Evolutionary conservation across 2,113 vertebrate genomes (phyloP).

Genomic region (Hipposideros armiger): DNA sequence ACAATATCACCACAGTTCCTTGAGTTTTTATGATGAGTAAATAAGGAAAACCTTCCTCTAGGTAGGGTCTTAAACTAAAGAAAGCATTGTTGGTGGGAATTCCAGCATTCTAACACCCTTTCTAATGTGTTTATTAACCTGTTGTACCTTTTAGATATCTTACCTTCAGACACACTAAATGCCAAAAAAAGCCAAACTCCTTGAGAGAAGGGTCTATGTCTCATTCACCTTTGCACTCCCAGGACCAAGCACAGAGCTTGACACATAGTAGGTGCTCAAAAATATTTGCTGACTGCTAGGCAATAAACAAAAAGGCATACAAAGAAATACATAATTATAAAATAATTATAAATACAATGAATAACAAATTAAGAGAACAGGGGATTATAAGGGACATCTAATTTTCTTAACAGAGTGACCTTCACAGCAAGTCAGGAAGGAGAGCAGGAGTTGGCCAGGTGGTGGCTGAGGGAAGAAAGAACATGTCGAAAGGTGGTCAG

Average conservation of each 20-base stretch:
- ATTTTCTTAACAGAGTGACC: slow-evolving; percentile 12
- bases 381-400: neutral
- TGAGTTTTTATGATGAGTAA: neutral
- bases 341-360: neutral
- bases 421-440: neutral
- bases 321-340: slow-evolving; percentile 19
- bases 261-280: neutral
- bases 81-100: slow-evolving; percentile 18
- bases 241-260: neutral
- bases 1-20: neutral
- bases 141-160: slow-evolving; percentile 1
- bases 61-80: slow-evolving; percentile 31
- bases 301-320: slow-evolving; percentile 15
- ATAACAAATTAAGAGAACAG: slow-evolving; percentile 16
- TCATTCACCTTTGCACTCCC: neutral
- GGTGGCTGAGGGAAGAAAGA: neutral
- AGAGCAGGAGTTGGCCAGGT: neutral
- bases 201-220: neutral
- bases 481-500: neutral
- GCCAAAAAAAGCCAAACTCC: neutral
- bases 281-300: neutral
- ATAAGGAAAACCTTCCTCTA: neutral
- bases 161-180: slow-evolving; percentile 10
- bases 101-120: neutral
- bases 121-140: neutral